phyloP scores from a whole-genome alignment of 2,113 vertebrate species.

The Anas platyrhynchos region DNA sequence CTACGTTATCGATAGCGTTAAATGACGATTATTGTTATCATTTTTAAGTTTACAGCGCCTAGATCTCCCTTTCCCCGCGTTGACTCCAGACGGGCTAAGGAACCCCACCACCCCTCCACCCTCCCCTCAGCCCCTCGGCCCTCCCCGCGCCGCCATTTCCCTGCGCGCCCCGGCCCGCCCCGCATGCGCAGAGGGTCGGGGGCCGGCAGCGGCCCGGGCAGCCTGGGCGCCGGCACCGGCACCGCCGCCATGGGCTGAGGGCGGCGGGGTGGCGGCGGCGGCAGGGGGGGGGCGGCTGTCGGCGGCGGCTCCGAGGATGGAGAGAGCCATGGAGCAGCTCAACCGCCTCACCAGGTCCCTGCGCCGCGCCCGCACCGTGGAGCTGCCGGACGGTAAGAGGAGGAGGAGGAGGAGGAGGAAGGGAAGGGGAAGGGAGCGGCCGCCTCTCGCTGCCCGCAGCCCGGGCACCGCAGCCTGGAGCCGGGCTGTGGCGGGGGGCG shows the following conservation, averaged over 20 bases:
- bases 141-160: neutral
- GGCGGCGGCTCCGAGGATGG: conserved; percentile 85
- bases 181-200: neutral
- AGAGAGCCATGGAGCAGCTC: conserved; percentile 99
- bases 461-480: neutral
- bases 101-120: neutral
- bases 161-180: rapidly evolving
- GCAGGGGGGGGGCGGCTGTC: neutral
- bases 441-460: neutral
- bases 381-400: conserved; percentile 91
- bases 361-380: conserved; percentile 94
- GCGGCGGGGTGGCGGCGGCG: rapidly evolving
- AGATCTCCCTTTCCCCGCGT: neutral
- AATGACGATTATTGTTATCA: neutral
- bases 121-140: no score
- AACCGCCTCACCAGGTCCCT: conserved; percentile 93
- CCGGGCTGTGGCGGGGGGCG: neutral
- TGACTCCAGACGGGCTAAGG: neutral
- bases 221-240: rapidly evolving
- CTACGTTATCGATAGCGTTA: neutral
- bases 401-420: neutral
- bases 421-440: neutral
- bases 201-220: neutral
- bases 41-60: neutral
- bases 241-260: conserved; percentile 37